phyloP scores from a whole-genome alignment of 2,113 vertebrate genomes.

The Phoxinus phoxinus region DNA sequence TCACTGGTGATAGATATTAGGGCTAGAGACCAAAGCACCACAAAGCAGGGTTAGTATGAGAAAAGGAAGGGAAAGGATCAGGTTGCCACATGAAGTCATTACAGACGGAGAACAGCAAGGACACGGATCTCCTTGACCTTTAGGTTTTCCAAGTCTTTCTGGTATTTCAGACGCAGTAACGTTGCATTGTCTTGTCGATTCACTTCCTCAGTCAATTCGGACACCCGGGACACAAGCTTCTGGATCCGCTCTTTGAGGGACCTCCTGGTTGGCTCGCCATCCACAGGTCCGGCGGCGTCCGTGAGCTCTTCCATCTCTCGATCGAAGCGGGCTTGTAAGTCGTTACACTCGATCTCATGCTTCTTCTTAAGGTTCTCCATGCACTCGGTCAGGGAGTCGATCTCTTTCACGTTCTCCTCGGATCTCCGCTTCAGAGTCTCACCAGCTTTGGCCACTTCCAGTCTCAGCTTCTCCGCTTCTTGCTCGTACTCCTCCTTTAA shows the following conservation, averaged over 20 bases:
- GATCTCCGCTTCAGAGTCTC: slow-evolving; percentile 68
- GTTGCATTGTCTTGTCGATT: slow-evolving; percentile 68
- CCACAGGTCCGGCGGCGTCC: slow-evolving; percentile 49
- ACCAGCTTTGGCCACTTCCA: slow-evolving; percentile 63
- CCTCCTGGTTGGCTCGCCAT: neutral
- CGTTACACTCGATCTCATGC: slow-evolving; percentile 68
- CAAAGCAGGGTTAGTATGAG: slow-evolving; percentile 54
- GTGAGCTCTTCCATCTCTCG: slow-evolving; percentile 73
- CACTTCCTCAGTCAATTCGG: slow-evolving; percentile 73
- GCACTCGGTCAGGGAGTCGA: slow-evolving; percentile 70
- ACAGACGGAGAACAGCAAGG: slow-evolving; percentile 74
- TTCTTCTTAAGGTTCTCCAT: slow-evolving; percentile 77
- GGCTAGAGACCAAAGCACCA: slow-evolving; percentile 58
- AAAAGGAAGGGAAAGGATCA: slow-evolving; percentile 49
- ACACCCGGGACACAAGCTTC: slow-evolving; percentile 74
- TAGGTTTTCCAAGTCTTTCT: slow-evolving; percentile 81
- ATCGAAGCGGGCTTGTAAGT: slow-evolving; percentile 67
- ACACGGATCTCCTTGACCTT: slow-evolving; percentile 81
- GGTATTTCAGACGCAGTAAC: slow-evolving; percentile 79
- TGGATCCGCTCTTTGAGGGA: slow-evolving; percentile 72
- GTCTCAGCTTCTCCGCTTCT: slow-evolving; percentile 70
- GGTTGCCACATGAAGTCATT: slow-evolving; percentile 78
- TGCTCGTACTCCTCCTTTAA: slow-evolving; percentile 71
- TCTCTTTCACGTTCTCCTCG: slow-evolving; percentile 76
- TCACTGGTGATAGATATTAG: slow-evolving; percentile 63